Evolutionary conservation across 30 jellyfish, hydroid and myxozoan genomes (phyloP), one percentile per base, ranked within the genome.

Genomic region (Mastigias papua): DNA sequence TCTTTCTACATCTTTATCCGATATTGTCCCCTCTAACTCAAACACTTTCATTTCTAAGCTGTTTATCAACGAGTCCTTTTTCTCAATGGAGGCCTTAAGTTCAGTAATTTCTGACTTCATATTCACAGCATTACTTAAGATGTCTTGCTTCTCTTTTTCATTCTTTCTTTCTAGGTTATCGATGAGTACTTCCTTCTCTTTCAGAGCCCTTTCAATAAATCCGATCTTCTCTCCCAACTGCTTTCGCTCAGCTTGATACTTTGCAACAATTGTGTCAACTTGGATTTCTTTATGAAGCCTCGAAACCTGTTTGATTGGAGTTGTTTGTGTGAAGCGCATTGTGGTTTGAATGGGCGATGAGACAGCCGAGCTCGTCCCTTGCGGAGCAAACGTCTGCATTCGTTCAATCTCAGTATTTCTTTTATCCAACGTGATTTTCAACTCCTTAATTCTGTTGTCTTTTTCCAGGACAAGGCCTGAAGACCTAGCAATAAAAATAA

Each of bases 311-410:
- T 84, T 84, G 7, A 23, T 34, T 48, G 94, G 94, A 0, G 94
- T 85, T 2, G 94, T 85, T 33, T 85, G 94, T 33, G 94, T 85
- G 87, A 85, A 73, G 2, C n/a, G 28, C 16, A 49, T 71, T 8
- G 63, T 60, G 5, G 94, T 70, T 48, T 50, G 85, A 19, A 73
- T 34, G 25, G 94, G 94, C 0, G 94, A 85, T 2, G 75, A 21
- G 42, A 73, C 49, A 11, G 88, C 67, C 7, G 94, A 85, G 63
- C 94, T 85, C 27, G 94, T 85, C 61, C 61, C 94, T 57, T 73
- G 87, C 6, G 94, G 94, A 10, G 83, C 94, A 73, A 85, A 85
- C 48, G n/a, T 10, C 27, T 85, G 88, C 88, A 85, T 35, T 25
- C 83, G 88, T 20, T 85, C 85, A 63, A 60, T 32, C 30, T 85